Evolutionary conservation across 1,140 invertebrate species (phyloP), one percentile per base, ranked within the genome.

Genomic region (Helicoverpa armigera): DNA sequence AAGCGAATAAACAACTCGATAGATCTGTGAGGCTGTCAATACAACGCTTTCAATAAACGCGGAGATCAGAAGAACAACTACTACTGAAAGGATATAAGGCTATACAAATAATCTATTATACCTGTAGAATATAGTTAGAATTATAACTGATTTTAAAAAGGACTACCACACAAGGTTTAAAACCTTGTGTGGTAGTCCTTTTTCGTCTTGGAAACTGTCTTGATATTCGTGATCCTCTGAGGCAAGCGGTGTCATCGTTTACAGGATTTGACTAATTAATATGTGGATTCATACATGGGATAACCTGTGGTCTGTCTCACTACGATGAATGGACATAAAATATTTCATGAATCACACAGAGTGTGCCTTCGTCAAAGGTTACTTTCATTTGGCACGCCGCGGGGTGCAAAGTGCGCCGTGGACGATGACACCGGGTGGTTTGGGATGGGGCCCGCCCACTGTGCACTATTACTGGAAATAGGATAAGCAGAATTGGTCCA

Each of bases 1-100:
- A 72, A 23, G 69, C 69, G 69, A 72, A 53, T 72, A 72, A 72
- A 72, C 69, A 72, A 72, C 69, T 72, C 69, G 14, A 72, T 72
- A 72, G 50, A 31, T 72, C 50, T 72, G 69, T 72, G 54, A 69
- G 48, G 50, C 50, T 72, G 69, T 72, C 69, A 72, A 72, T 72
- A 72, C 69, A 72, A 72, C 50, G 18, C 69, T 18, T 7, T 43
- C 4, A 43, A 43, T 43, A 43, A 43, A 43, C 35, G 7, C 35
- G 35, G 35, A 7, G 35, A 1, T 18, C 50, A 11, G 50, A 31
- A 72, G 50, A 31, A 3, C 50, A 29, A 69, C 16, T 16, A 14
- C 4, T 43, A 11, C 23, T 23, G 2, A 69, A 69, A 3, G 43
- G n/a, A 7, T 11, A 50, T 51, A 63, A 12, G 29, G 3, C 2